Base-by-base conservation (phyloP, 1,140 invertebrate genomes). In the Heterodera carotae region DNA sequence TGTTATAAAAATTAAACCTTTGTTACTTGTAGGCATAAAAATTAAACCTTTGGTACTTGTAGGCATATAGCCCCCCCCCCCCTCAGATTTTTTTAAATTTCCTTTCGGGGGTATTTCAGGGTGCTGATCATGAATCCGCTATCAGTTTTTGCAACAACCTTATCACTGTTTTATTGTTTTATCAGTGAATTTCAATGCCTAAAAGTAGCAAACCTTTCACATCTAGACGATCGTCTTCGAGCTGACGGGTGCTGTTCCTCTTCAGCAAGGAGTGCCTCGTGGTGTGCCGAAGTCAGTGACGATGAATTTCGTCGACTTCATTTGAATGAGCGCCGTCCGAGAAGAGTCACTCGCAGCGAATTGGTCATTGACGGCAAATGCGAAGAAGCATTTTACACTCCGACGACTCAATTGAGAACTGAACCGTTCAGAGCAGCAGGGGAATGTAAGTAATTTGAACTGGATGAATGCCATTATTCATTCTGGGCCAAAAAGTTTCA, bases 281-380 rank as follows among this genome's bases (percentile, higher is more conserved):
- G 77, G 77, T 78, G 77, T 59, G 62, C 77, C 27, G 77, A 78
- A 68, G 72, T 64, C 25, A 74, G 10, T 34, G 72, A 25, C 15
- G 72, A 74, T 29, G 56, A 74, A 12, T 43, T 74, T 27, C 72
- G 64, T 22, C 43, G 64, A 34, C 59, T 74, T 27, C 31, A 64
- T 5, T 43, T 74, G 27, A 74, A 22, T 33, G 62, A 66, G 10
- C 27, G 10, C 62, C 4, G n/a, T 22, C 15, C 62, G 22, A 66
- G 12, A 34, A 66, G 62, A 29, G 33, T 22, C 8, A 34, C 62
- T 29, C 62, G 62, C n/a, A 66, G 62, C 25, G 62, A 66, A 66
- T 34, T 66, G 62, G 7, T 34, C 62, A 66, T 66, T 34, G 62
- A 66, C 62, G 33, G 22, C 62, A 34, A 66, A 34, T 31, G 8